Evolutionary conservation across 2,888 invertebrate species (phyloP).

Genomic region (Pocota personata): DNA sequence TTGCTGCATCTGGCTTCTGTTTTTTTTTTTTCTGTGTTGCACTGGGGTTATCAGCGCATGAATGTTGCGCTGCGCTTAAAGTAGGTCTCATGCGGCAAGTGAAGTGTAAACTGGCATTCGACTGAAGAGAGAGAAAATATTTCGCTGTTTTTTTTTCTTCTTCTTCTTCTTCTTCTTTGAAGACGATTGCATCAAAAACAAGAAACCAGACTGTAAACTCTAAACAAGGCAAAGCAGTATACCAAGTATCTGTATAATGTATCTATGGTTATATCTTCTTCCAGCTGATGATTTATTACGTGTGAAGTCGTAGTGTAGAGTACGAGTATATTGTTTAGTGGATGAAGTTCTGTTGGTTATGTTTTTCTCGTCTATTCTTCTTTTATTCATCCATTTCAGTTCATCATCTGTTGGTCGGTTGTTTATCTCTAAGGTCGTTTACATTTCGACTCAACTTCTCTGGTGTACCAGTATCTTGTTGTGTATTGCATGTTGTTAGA

Average conservation of each 20-base stretch:
- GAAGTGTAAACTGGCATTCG: conserved; percentile 68
- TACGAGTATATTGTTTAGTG: conserved; percentile 16
- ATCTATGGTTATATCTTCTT: conserved; percentile 17
- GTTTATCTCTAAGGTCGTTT: conserved; percentile 72
- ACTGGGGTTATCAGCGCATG: conserved; percentile 69
- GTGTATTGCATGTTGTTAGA: conserved; percentile 40
- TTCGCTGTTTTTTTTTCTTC: neutral
- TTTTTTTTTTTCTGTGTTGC: neutral
- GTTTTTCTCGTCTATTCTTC: conserved; percentile 27
- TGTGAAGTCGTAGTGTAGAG: conserved; percentile 29
- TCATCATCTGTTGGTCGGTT: conserved; percentile 59
- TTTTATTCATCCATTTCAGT: conserved; percentile 6
- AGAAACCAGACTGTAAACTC: conserved; percentile 48
- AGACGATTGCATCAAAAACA: conserved; percentile 17
- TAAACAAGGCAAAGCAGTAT: conserved; percentile 21
- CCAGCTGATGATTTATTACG: conserved; percentile 70
- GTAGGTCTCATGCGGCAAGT: conserved; percentile 67
- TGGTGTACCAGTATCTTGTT: neutral
- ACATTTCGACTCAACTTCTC: conserved; percentile 52
- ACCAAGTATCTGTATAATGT: neutral
- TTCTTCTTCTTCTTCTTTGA: conserved; percentile 32
- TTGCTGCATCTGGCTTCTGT: conserved; percentile 53
- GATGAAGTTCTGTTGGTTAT: conserved; percentile 24
- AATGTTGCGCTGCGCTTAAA: conserved; percentile 62
- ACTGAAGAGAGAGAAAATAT: conserved; percentile 31